Conservation (phyloP, 2,113 vertebrate genomes). For the Eonycteris spelaea region DNA sequence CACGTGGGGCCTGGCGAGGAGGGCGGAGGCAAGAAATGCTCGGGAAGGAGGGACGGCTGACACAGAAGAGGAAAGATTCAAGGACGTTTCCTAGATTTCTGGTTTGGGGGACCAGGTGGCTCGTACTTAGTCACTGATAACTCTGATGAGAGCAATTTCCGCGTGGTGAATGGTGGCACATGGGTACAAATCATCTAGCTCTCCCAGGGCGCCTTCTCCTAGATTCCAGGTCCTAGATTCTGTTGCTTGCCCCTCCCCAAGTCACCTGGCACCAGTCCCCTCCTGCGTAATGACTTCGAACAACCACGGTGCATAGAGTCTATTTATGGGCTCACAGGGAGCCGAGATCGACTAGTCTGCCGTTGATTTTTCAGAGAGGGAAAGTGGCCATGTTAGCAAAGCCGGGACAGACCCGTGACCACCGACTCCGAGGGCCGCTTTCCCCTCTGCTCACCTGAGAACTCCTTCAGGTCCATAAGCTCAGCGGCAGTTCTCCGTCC, state of each 20-base stretch:
- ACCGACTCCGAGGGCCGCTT: not conserved
- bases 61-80: not conserved
- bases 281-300: fast-evolving
- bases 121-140: fast-evolving
- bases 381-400: too few relatives aligned
- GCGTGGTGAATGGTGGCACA: too few relatives aligned
- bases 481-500: fast-evolving
- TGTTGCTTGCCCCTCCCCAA: not conserved
- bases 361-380: not conserved
- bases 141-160: fast-evolving
- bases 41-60: fast-evolving
- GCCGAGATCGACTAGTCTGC: not conserved
- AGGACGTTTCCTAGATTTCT: too few relatives aligned
- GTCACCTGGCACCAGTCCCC: not conserved
- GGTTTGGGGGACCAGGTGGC: not conserved
- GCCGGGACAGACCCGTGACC: fast-evolving
- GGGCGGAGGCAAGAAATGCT: not conserved
- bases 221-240: not conserved
- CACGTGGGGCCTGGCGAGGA: fast-evolving
- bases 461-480: not conserved
- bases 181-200: fast-evolving
- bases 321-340: not conserved
- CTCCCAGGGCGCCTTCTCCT: not conserved
- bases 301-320: fast-evolving
- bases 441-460: not conserved